Percentiles rank a stretch among this genome's conserved stretches.
Conservation (phyloP, 2,888 invertebrate species). For the Orchesella flavescens region DNA sequence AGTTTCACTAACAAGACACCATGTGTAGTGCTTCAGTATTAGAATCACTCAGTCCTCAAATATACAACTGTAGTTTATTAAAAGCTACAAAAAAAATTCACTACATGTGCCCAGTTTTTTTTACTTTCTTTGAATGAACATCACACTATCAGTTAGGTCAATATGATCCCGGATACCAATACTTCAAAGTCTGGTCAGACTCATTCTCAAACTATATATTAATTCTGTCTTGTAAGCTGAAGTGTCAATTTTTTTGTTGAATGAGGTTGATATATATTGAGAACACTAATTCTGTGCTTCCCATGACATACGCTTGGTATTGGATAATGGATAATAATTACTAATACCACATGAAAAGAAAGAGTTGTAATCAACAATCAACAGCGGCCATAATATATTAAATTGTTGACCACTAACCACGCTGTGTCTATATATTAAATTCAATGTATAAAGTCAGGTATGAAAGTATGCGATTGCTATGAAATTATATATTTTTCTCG, state of each 20-base stretch:
- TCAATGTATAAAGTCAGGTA: constrained; percentile 52
- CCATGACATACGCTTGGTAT: not conserved
- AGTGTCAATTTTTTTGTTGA: too few relatives aligned
- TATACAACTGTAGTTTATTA: not conserved
- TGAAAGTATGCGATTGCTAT: constrained; percentile 55
- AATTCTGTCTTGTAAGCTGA: too few relatives aligned
- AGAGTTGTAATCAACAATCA: not conserved
- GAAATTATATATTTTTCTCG: constrained; percentile 56
- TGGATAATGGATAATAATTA: not conserved
- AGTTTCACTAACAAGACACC: constrained; percentile 51
- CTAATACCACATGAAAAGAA: not conserved
- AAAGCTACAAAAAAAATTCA: not conserved
- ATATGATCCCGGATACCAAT: constrained; percentile 31
- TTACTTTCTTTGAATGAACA: not conserved
- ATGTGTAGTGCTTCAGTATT: constrained; percentile 51
- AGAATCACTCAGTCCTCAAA: constrained; percentile 52
- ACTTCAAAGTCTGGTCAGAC: constrained; percentile 17
- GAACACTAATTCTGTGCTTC: too few relatives aligned
- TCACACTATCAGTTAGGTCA: not conserved
- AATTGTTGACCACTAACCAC: not conserved
- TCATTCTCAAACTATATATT: not conserved
- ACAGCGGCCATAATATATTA: not conserved
- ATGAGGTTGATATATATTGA: too few relatives aligned
- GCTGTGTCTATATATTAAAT: constrained; percentile 9
- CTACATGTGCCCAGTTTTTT: constrained; percentile 1